Conservation (phyloP, 53 echinoderm and acorn worm species). For the Astropecten irregularis region DNA sequence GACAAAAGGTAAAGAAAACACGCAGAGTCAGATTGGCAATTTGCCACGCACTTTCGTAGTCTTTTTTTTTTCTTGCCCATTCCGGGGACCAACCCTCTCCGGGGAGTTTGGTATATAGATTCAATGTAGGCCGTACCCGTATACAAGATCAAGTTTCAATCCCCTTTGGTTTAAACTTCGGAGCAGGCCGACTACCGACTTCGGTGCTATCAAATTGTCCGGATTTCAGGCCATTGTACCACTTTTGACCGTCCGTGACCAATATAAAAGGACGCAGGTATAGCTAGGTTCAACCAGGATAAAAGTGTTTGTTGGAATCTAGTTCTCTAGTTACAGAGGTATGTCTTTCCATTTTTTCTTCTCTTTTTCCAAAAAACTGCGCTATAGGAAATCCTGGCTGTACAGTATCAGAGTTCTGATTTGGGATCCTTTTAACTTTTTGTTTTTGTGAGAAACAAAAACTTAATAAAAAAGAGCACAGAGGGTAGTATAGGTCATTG, state of each 20-base stretch:
- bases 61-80: too few relatives aligned
- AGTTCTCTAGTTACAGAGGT: slow-evolving; percentile 4
- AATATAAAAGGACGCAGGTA: neutral
- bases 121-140: neutral
- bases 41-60: too few relatives aligned
- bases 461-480: too few relatives aligned
- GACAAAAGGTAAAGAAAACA: too few relatives aligned
- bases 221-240: slow-evolving; percentile 1
- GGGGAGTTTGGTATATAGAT: neutral
- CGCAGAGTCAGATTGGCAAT: too few relatives aligned
- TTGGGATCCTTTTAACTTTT: too few relatives aligned
- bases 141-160: neutral
- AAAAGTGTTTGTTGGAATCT: neutral
- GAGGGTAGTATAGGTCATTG: neutral
- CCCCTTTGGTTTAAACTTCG: neutral
- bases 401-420: too few relatives aligned
- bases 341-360: neutral
- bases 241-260: slow-evolving; percentile 23
- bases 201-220: neutral
- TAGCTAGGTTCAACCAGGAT: neutral
- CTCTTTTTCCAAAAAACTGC: neutral
- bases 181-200: neutral
- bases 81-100: too few relatives aligned
- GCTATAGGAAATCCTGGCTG: too few relatives aligned
- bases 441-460: too few relatives aligned